Evolutionary conservation across 2,113 vertebrate species (phyloP).

Genomic region (Maccullochella peelii): DNA sequence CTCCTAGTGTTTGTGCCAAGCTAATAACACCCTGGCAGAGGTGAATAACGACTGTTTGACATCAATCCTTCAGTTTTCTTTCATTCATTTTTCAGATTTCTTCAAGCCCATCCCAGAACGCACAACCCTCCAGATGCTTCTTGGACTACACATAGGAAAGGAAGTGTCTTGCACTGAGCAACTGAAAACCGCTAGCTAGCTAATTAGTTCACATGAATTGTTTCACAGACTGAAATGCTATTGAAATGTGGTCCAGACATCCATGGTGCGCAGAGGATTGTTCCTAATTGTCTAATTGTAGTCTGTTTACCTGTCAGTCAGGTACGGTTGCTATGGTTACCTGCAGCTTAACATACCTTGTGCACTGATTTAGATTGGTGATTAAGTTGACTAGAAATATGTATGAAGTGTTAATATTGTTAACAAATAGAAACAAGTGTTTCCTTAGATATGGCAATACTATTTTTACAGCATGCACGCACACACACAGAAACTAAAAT

Average conservation of each 20-base stretch:
- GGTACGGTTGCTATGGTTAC: no score
- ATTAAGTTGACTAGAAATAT: background rate
- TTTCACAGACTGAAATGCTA: background rate
- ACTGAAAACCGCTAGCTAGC: background rate
- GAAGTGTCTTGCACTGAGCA: background rate
- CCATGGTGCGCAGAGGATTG: background rate
- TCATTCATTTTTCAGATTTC: no score
- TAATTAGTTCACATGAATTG: no score
- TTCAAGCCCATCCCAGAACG: no score
- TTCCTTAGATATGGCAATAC: background rate
- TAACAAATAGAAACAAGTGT: background rate
- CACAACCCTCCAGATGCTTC: no score
- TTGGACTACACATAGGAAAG: no score
- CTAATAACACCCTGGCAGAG: background rate
- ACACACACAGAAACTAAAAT: slow-evolving; percentile 34
- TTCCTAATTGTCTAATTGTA: background rate
- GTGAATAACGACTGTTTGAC: no score
- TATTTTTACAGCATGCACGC: background rate
- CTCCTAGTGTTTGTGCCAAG: no score
- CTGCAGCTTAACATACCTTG: no score
- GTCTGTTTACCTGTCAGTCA: no score
- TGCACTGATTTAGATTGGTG: background rate
- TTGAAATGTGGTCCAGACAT: background rate
- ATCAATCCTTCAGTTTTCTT: no score
- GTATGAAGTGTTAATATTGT: background rate